A percentile compares a stretch with the other conserved stretches of the same genome.
phyloP scores from a whole-genome alignment of 2,888 invertebrate genomes.

The Polymixis lichenea region DNA sequence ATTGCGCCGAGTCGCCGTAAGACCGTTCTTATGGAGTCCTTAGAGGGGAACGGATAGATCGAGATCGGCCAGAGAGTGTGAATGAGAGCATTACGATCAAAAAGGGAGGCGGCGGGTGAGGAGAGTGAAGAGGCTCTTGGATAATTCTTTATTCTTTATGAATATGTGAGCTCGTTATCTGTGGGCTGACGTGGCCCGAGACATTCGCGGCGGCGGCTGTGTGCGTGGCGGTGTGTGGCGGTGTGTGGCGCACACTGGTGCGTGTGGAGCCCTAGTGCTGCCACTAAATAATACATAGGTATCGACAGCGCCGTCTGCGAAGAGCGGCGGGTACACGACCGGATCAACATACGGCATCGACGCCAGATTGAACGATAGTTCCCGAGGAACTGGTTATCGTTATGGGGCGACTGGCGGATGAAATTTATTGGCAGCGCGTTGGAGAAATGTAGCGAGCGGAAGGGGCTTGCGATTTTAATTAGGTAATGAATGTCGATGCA shows the following conservation, averaged over 20 bases:
- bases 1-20: slow-evolving; percentile 79
- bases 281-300: slow-evolving; percentile 90
- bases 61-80: slow-evolving; percentile 88
- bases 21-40: slow-evolving; percentile 81
- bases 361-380: slow-evolving; percentile 91
- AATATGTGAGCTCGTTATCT: slow-evolving; percentile 90
- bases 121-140: slow-evolving; percentile 83
- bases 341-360: slow-evolving; percentile 91
- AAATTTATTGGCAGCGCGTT: slow-evolving; percentile 90
- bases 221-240: slow-evolving; percentile 70
- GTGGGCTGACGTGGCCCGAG: slow-evolving; percentile 83
- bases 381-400: slow-evolving; percentile 91
- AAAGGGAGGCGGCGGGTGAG: slow-evolving; percentile 78
- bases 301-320: slow-evolving; percentile 88
- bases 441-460: slow-evolving; percentile 91
- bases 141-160: slow-evolving; percentile 91
- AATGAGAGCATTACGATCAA: slow-evolving; percentile 88
- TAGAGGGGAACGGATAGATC: slow-evolving; percentile 89
- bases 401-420: slow-evolving; percentile 90
- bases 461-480: slow-evolving; percentile 91
- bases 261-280: slow-evolving; percentile 80
- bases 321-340: slow-evolving; percentile 90
- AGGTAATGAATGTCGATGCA: slow-evolving; percentile 91
- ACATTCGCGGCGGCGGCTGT: slow-evolving; percentile 76
- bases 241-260: slow-evolving; percentile 67